Percentiles rank a stretch among this genome's conserved stretches.
Conservation (phyloP, 2,797 vertebrate species). For the Helostoma temminkii region DNA sequence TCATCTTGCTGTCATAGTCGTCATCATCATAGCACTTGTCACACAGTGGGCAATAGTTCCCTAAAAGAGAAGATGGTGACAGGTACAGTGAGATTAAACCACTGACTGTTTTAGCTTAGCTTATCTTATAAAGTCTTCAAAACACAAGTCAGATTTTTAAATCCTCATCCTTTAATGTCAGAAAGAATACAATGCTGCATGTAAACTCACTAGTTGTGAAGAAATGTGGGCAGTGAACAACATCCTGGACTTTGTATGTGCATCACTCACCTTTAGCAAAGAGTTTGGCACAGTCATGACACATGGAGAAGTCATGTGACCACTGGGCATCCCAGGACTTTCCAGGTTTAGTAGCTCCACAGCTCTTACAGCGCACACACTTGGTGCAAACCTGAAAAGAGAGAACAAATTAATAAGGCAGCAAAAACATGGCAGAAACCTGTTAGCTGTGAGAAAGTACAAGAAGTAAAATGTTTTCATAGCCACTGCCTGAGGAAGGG, state of each 20-base stretch:
- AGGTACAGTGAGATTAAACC: conserved; percentile 4
- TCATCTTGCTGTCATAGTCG: conserved; percentile 96
- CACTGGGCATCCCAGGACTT: conserved; percentile 99
- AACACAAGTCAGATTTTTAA: neutral
- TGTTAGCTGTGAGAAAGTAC: conserved; percentile 28
- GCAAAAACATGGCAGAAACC: conserved; percentile 18
- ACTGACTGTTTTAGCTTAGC: neutral
- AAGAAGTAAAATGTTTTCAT: conserved; percentile 31
- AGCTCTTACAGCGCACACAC: conserved; percentile 98
- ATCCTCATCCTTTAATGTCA: neutral
- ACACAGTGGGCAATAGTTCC: conserved; percentile 97
- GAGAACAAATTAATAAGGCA: conserved; percentile 9
- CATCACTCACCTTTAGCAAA: conserved; percentile 93
- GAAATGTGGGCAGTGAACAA: neutral
- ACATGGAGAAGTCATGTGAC: conserved; percentile 99
- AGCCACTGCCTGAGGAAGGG: conserved; percentile 11
- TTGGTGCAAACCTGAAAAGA: conserved; percentile 93
- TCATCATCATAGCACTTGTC: conserved; percentile 96
- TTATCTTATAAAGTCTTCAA: neutral
- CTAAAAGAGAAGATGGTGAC: conserved; percentile 73
- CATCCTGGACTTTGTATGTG: neutral
- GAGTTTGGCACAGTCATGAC: conserved; percentile 99
- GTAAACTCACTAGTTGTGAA: neutral
- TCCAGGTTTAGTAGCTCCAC: conserved; percentile 96
- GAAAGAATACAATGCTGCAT: neutral